These are phyloP conservation scores for Myripristis jacobus DNA, from an alignment of 2,797 vertebrate species.

Conservation along the genomic window DNA sequence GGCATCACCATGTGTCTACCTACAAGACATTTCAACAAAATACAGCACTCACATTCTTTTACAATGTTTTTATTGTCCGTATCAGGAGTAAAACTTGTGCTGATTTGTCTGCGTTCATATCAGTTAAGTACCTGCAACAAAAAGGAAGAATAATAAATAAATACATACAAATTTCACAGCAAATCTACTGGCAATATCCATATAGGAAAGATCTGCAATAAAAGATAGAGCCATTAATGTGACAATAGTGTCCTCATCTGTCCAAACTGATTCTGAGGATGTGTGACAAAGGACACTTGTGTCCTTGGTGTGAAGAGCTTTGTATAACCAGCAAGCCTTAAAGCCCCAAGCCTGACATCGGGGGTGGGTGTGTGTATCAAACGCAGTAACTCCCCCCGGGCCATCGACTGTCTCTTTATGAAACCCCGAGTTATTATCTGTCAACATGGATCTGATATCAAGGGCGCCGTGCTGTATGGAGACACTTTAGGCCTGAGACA, in stretches of 20 bases:
- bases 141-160: conserved; percentile 1
- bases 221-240: conserved; percentile 13
- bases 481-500: conserved; percentile 65
- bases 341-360: conserved; percentile 60
- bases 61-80: conserved; percentile 34
- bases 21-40: conserved; percentile 1
- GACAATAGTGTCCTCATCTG: conserved; percentile 21
- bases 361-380: conserved; percentile 59
- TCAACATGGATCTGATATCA: conserved; percentile 69
- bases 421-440: conserved; percentile 75
- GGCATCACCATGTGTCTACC: no score
- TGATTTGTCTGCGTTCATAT: conserved; percentile 18
- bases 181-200: not conserved
- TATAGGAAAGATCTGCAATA: no score
- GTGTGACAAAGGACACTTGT: conserved; percentile 58
- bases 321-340: conserved; percentile 43
- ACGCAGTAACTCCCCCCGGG: conserved; percentile 58
- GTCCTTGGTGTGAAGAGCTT: conserved; percentile 65
- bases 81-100: conserved; percentile 1
- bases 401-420: conserved; percentile 67
- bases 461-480: conserved; percentile 54
- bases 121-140: conserved; percentile 49
- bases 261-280: conserved; percentile 44
- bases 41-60: conserved; percentile 5
- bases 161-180: not conserved